A percentile compares a stretch with the other conserved stretches of the same genome.
These are phyloP conservation scores for Synanthedon tipuliformis DNA, from an alignment of 2,888 invertebrate genomes.

Conservation along the genomic window DNA sequence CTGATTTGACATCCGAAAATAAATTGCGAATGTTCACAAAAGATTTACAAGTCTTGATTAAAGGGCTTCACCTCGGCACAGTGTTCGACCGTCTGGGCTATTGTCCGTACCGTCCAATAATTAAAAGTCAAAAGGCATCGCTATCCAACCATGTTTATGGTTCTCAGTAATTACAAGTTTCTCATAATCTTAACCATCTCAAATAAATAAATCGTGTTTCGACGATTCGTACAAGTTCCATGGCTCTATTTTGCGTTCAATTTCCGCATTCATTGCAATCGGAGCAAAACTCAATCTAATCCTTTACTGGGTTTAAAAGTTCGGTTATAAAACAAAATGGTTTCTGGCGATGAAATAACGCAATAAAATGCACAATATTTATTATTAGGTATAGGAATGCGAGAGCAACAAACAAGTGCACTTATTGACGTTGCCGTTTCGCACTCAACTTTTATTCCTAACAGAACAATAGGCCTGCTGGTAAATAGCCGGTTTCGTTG, in stretches of 20 bases:
- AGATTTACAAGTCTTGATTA: constrained; percentile 46
- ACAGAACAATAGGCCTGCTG: constrained; percentile 55
- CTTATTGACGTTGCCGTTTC: constrained; percentile 28
- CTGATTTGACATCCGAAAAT: background rate
- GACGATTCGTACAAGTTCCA: constrained; percentile 25
- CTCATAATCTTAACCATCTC: constrained; percentile 20
- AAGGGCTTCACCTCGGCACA: constrained; percentile 33
- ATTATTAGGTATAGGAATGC: constrained; percentile 25
- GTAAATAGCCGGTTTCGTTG: constrained; percentile 42
- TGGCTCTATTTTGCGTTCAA: constrained; percentile 1
- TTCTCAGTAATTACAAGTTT: constrained; percentile 34
- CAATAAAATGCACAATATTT: constrained; percentile 35
- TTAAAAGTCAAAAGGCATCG: constrained; percentile 53
- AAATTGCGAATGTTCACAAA: constrained; percentile 18
- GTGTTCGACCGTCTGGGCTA: constrained; percentile 21
- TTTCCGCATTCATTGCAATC: background rate
- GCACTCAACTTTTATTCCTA: constrained; percentile 51
- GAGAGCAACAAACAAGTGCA: constrained; percentile 44
- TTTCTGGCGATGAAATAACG: constrained; percentile 35
- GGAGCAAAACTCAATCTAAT: constrained; percentile 6
- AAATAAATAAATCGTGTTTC: constrained; percentile 30
- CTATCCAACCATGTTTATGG: constrained; percentile 37
- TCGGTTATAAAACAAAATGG: constrained; percentile 15
- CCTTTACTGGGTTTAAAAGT: constrained; percentile 10
- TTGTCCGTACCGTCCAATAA: constrained; percentile 40